phyloP scores from a whole-genome alignment of 2,888 invertebrate genomes.

The Nemurella pictetii region DNA sequence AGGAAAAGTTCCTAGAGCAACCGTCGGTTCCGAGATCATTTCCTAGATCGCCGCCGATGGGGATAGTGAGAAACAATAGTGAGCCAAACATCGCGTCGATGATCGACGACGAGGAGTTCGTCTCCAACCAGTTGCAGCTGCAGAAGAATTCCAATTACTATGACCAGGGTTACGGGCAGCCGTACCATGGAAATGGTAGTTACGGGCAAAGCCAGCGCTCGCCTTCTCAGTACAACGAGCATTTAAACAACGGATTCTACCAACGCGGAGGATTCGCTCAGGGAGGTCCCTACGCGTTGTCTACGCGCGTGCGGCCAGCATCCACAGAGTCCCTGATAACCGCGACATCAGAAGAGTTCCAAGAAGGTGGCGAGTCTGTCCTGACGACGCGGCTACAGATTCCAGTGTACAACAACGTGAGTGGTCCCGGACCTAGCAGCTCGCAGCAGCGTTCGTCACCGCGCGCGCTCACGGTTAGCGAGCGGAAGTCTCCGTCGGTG shows the following conservation, averaged over 20 bases:
- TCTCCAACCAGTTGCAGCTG: constrained; percentile 28
- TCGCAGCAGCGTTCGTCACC: constrained; percentile 28
- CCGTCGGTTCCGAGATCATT: not conserved
- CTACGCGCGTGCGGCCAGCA: constrained; percentile 37
- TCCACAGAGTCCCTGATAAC: constrained; percentile 41
- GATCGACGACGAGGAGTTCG: constrained; percentile 38
- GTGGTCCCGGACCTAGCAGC: constrained; percentile 19
- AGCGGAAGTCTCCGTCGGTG: constrained; percentile 34
- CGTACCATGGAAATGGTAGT: not conserved
- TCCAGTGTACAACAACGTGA: constrained; percentile 46
- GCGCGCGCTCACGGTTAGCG: constrained; percentile 33
- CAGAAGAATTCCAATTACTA: constrained; percentile 3
- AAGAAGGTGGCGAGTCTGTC: constrained; percentile 52
- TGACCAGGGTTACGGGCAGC: not conserved
- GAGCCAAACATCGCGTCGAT: constrained; percentile 38
- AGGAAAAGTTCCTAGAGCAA: constrained; percentile 16
- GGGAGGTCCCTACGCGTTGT: constrained; percentile 6
- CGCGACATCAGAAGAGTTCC: constrained; percentile 39
- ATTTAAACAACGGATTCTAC: not conserved
- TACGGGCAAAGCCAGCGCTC: not conserved
- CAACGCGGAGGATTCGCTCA: not conserved
- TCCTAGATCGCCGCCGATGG: constrained; percentile 13
- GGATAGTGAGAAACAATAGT: constrained; percentile 34
- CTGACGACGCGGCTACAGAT: constrained; percentile 54
- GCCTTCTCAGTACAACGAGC: not conserved